Evolutionary conservation across 2,113 vertebrate genomes (phyloP).

Genomic region (Platysternon megacephalum): DNA sequence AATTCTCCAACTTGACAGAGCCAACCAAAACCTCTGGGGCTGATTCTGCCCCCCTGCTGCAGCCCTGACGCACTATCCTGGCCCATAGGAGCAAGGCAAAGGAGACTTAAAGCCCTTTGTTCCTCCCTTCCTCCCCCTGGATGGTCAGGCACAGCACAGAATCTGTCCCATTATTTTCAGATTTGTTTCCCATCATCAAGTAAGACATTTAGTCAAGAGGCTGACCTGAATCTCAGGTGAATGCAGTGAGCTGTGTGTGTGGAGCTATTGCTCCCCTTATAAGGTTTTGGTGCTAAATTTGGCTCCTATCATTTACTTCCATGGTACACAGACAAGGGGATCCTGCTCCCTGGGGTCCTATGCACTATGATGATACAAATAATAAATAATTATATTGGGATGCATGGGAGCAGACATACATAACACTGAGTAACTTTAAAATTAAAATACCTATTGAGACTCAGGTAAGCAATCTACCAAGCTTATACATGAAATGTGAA

Average conservation of each 20-base stretch:
- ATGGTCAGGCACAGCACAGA: background rate
- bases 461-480: background rate
- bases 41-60: background rate
- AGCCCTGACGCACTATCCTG: background rate
- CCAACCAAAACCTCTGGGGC: background rate
- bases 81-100: background rate
- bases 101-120: background rate
- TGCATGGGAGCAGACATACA: background rate
- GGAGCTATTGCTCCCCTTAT: background rate
- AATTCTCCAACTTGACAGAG: background rate
- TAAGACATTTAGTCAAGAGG: background rate
- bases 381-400: background rate
- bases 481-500: conserved; percentile 1
- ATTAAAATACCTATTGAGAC: background rate
- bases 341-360: background rate
- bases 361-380: background rate
- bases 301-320: background rate
- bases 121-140: background rate
- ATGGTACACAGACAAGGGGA: background rate
- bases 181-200: background rate
- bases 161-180: background rate
- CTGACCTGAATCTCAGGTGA: background rate
- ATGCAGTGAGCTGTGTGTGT: background rate
- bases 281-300: background rate
- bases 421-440: background rate